These are phyloP conservation scores for Collichthys lucidus DNA, from an alignment of 2,113 vertebrate genomes.

Conservation along the genomic window DNA sequence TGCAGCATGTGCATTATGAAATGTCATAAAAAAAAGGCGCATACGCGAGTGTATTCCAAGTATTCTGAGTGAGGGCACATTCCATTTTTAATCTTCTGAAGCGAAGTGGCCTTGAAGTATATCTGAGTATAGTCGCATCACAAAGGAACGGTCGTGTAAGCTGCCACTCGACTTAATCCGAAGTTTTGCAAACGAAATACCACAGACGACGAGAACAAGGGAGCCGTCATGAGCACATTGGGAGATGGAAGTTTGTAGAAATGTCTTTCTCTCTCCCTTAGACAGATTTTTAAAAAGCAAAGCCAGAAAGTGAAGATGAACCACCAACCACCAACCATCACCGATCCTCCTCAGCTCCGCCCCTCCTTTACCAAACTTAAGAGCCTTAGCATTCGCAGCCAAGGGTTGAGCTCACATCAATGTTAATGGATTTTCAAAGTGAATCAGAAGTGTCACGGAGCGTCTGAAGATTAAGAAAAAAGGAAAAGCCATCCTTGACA, in stretches of 20 bases:
- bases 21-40: conserved; percentile 3
- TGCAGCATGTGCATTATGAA: background rate
- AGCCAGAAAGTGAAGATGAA: conserved; percentile 47
- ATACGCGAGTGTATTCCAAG: too few relatives aligned
- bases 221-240: conserved; percentile 37
- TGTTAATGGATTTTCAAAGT: conserved; percentile 61
- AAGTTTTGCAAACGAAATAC: conserved; percentile 57
- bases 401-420: conserved; percentile 52
- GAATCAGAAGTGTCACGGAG: conserved; percentile 46
- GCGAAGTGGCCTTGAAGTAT: conserved; percentile 55
- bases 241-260: conserved; percentile 38
- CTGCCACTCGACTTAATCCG: conserved; percentile 63
- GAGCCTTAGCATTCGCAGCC: conserved; percentile 51
- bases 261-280: conserved; percentile 47
- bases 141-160: conserved; percentile 54
- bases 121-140: conserved; percentile 13
- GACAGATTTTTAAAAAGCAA: conserved; percentile 61
- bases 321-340: background rate
- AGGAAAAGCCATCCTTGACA: conserved; percentile 35
- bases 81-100: conserved; percentile 50
- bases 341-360: background rate
- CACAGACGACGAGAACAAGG: conserved; percentile 43
- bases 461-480: conserved; percentile 52
- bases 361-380: conserved; percentile 34
- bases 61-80: background rate